Percentiles rank a stretch among this genome's conserved stretches.
Conservation (phyloP, 2,113 vertebrate genomes). For the Danio rerio region DNA sequence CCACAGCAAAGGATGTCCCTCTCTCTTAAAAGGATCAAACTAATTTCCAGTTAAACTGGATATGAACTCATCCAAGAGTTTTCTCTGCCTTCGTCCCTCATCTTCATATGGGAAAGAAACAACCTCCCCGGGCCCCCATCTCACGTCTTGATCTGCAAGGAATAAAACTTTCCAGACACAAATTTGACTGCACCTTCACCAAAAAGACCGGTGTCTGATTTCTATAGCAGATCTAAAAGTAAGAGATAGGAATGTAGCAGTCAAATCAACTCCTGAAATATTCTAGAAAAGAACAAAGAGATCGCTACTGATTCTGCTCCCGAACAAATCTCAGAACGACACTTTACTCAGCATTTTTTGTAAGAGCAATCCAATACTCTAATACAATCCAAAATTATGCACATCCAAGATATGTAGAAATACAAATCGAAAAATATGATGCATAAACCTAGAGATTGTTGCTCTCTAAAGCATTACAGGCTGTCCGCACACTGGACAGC, state of each 20-base stretch:
- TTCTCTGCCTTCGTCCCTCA: slow-evolving; percentile 14
- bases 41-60: slow-evolving; percentile 28
- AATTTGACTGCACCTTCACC: not conserved
- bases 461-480: slow-evolving; percentile 43
- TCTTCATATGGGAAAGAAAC: not conserved
- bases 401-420: too few species aligned
- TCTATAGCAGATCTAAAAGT: not conserved
- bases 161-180: slow-evolving; percentile 19
- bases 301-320: slow-evolving; percentile 7
- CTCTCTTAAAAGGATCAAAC: slow-evolving; percentile 13
- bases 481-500: slow-evolving; percentile 34
- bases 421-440: not conserved
- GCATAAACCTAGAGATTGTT: not conserved
- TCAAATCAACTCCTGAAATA: slow-evolving; percentile 32
- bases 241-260: slow-evolving; percentile 48
- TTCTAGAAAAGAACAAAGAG: not conserved
- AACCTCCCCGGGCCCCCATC: not conserved
- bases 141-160: slow-evolving; percentile 19
- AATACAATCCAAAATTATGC: slow-evolving; percentile 49
- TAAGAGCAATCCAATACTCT: slow-evolving; percentile 28
- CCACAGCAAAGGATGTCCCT: not conserved
- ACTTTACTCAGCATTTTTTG: slow-evolving; percentile 9
- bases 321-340: slow-evolving; percentile 26
- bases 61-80: slow-evolving; percentile 24
- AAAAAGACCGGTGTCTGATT: not conserved